Evolutionary conservation across 2,797 vertebrate species (phyloP).

Genomic region (Hypotaenidia philippensis): DNA sequence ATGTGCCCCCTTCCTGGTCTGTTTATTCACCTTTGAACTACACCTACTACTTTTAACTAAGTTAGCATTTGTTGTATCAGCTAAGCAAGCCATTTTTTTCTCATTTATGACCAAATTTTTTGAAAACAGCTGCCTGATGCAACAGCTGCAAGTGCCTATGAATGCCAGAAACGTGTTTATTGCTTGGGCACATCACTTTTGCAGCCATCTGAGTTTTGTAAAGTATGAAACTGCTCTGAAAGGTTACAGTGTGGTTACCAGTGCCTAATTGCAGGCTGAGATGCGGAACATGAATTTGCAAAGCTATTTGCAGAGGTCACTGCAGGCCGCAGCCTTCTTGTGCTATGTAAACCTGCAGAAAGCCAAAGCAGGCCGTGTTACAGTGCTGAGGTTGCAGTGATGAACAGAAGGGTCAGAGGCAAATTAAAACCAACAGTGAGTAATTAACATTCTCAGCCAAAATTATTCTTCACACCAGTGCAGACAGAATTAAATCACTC

Average conservation of each 20-base stretch:
- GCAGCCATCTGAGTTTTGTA: not conserved
- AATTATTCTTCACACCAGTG: not conserved
- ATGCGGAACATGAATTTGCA: not conserved
- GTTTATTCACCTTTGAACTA: constrained; percentile 13
- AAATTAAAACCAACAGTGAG: not conserved
- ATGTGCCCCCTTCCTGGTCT: not conserved
- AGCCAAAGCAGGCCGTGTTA: not conserved
- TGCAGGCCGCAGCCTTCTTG: not conserved
- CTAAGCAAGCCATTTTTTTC: not conserved
- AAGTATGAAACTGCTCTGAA: not conserved
- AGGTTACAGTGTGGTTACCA: not conserved
- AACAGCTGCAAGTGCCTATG: not conserved
- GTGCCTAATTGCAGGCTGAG: not conserved
- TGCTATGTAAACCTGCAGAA: not conserved
- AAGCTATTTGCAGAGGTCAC: not conserved
- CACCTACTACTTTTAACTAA: not conserved
- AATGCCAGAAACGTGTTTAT: not conserved
- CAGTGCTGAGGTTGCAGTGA: not conserved
- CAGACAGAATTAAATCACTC: not conserved
- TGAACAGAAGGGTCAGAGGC: not conserved
- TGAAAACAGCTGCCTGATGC: not conserved
- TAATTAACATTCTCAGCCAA: rapidly evolving
- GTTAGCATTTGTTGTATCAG: not conserved
- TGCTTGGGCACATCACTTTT: not conserved
- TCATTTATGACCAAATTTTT: not conserved